Evolutionary conservation across 2,797 vertebrate species (phyloP), one percentile per base, ranked within the genome.

Genomic region (Sebastolobus altivelis): DNA sequence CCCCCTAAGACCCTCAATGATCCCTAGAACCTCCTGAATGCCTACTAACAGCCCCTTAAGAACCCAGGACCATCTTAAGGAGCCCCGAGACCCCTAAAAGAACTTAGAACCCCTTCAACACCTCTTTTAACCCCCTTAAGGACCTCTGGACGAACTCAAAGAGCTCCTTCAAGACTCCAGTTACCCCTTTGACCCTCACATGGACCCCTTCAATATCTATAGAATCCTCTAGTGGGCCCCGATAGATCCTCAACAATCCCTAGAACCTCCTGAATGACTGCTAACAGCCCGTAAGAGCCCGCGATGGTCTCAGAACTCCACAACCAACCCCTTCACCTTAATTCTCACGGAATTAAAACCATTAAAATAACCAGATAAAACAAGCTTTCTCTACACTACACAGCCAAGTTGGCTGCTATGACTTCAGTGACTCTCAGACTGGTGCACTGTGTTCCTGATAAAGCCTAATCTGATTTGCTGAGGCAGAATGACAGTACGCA

Each of bases 361-460:
- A 66, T 37, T 8, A 1, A 35, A 13, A 6, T 10, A 6, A 20
- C 56, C 14, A 61, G 29, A 72, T 11, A 16, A 40, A 31, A 49
- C n/a, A 10, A 31, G 29, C 29, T 10, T 12, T 25, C 40, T 27
- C 8, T 7, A 33, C 31, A 31, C 10, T 4, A 18, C 55, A 56
- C n/a, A 29, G 25, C 49, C 58, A 43, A 14, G 43, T 22, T 22
- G 38, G 72, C 49, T 75, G 59, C 25, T n/a, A 10, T 60, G 16
- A 14, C 13, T 22, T 43, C 18, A 18, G 18, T 22, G 72, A 49
- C 52, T 22, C n/a, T 46, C 14, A 55, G 54, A 20, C 38, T 1
- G 27, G n/a, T 31, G 62, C 8, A 25, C 25, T 4, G 20, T 60
- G 38, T 55, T 68, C 25, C 72, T 65, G 72, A 73, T 81, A 55